phyloP scores from a whole-genome alignment of 1,140 invertebrate species.

The Wiebesia pumilae region DNA sequence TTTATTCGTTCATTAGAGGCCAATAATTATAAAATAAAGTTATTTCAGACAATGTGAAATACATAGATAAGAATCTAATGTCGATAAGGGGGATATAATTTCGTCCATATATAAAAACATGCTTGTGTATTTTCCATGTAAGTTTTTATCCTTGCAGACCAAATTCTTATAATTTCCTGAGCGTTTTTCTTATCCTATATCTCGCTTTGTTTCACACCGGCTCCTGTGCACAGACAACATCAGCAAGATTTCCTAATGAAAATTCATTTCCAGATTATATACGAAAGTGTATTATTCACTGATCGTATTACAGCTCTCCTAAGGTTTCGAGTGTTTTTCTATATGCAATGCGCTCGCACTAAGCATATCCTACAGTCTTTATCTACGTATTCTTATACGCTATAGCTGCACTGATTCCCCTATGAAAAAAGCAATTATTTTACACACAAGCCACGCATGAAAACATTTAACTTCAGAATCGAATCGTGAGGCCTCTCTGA shows the following conservation, averaged over 20 bases:
- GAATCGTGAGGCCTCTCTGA: background rate
- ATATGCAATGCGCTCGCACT: background rate
- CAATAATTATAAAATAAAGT: background rate
- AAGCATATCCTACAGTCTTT: background rate
- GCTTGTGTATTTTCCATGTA: constrained; percentile 12
- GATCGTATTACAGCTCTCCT: constrained; percentile 39
- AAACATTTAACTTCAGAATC: constrained; percentile 50
- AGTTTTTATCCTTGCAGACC: background rate
- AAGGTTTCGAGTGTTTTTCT: constrained; percentile 20
- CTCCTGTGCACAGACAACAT: background rate
- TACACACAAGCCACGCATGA: constrained; percentile 25
- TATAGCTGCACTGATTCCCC: constrained; percentile 48
- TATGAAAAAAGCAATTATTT: constrained; percentile 52
- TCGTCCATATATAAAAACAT: background rate
- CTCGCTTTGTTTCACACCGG: background rate
- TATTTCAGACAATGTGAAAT: background rate
- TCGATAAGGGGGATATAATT: constrained; percentile 20
- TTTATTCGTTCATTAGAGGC: background rate
- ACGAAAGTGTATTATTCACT: constrained; percentile 52
- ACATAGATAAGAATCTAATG: background rate
- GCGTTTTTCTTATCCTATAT: constrained; percentile 8
- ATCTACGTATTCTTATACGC: background rate
- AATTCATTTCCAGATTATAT: constrained; percentile 48
- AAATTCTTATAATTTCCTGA: constrained; percentile 41
- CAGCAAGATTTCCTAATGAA: constrained; percentile 42